Conservation (phyloP, 2,888 invertebrate genomes). For the Drosophila subsilvestris region DNA sequence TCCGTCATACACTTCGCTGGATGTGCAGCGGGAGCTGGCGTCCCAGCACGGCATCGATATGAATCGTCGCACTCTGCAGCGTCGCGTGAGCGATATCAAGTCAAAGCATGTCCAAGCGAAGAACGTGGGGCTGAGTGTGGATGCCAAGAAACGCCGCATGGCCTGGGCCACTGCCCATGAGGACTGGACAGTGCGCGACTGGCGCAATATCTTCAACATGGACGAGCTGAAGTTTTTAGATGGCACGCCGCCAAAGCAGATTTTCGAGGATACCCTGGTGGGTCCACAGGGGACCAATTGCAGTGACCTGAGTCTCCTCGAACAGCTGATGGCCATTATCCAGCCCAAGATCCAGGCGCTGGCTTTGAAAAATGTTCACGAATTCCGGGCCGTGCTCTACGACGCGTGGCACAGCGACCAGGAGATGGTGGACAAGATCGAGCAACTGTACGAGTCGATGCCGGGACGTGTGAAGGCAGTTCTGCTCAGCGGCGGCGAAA, state of each 20-base stretch:
- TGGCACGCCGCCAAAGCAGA: slow-evolving; percentile 50
- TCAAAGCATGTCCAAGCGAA: slow-evolving; percentile 14
- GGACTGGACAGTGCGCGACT: slow-evolving; percentile 61
- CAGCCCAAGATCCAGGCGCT: slow-evolving; percentile 52
- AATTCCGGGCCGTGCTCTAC: slow-evolving; percentile 59
- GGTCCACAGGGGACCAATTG: slow-evolving; percentile 52
- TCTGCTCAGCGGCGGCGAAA: slow-evolving; percentile 48
- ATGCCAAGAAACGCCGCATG: slow-evolving; percentile 31
- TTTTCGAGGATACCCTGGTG: slow-evolving; percentile 61
- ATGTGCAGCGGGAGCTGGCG: slow-evolving; percentile 56
- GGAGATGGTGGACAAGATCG: slow-evolving; percentile 55
- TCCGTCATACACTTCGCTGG: slow-evolving; percentile 61
- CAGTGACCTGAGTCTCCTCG: slow-evolving; percentile 61
- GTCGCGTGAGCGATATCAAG: slow-evolving; percentile 66
- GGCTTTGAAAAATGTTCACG: slow-evolving; percentile 53
- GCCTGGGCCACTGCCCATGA: slow-evolving; percentile 62
- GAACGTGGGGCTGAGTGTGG: slow-evolving; percentile 16
- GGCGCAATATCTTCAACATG: slow-evolving; percentile 73
- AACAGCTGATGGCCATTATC: slow-evolving; percentile 63
- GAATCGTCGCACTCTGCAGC: slow-evolving; percentile 63
- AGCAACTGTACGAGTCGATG: slow-evolving; percentile 65
- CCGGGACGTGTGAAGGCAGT: slow-evolving; percentile 52
- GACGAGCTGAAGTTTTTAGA: slow-evolving; percentile 51
- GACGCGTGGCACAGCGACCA: slow-evolving; percentile 69
- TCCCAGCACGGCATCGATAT: slow-evolving; percentile 59